phyloP scores from a whole-genome alignment of 2,888 invertebrate genomes.

The Lithophane semibrunnea region DNA sequence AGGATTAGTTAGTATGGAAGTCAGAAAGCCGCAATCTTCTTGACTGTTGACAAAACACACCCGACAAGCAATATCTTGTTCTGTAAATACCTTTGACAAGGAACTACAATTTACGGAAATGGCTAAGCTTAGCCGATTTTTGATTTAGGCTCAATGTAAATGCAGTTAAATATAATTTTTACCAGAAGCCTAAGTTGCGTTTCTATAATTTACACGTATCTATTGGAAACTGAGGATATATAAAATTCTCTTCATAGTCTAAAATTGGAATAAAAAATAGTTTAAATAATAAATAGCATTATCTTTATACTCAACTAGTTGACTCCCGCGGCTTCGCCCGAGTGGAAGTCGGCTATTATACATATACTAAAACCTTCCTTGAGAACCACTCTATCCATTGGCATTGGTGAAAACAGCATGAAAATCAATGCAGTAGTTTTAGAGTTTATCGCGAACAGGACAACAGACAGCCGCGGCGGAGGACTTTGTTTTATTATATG shows the following conservation, averaged over 20 bases:
- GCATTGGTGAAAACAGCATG: too few relatives aligned
- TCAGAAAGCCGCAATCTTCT: slow-evolving; percentile 72
- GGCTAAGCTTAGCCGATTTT: not conserved
- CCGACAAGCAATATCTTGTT: slow-evolving; percentile 74
- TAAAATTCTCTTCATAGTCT: not conserved
- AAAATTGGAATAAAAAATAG: not conserved
- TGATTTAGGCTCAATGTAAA: not conserved
- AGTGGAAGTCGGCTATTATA: too few relatives aligned
- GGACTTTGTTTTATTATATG: too few relatives aligned
- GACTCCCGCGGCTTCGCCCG: too few relatives aligned
- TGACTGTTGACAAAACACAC: slow-evolving; percentile 76
- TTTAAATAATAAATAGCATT: not conserved
- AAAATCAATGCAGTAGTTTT: too few relatives aligned
- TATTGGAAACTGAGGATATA: not conserved
- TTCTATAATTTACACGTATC: not conserved
- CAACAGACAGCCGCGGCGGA: too few relatives aligned
- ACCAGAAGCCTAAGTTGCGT: not conserved
- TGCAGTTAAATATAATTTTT: not conserved
- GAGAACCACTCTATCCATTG: too few relatives aligned
- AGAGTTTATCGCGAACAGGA: too few relatives aligned
- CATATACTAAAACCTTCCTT: too few relatives aligned
- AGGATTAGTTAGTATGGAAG: slow-evolving; percentile 64
- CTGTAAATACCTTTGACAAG: slow-evolving; percentile 67
- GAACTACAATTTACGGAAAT: slow-evolving; percentile 59
- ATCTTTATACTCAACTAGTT: not conserved